phyloP scores from a whole-genome alignment of 2,888 invertebrate species.

The Athalia cordata region DNA sequence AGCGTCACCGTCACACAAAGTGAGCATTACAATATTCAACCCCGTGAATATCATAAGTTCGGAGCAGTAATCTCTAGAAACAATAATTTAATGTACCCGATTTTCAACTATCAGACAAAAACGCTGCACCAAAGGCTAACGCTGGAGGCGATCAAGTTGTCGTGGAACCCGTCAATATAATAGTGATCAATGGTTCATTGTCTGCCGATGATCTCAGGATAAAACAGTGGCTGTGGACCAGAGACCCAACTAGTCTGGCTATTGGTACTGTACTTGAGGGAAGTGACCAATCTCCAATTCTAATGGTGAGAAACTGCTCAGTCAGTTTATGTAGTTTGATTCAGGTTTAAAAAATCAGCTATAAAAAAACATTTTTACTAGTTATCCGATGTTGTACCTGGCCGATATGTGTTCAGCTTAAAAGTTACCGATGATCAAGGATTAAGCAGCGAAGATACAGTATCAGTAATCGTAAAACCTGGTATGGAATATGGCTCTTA shows the following conservation, averaged over 20 bases:
- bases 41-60: background rate
- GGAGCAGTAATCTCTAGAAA: background rate
- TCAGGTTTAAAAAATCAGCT: too few species aligned
- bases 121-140: constrained; percentile 91
- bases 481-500: constrained; percentile 66
- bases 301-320: constrained; percentile 77
- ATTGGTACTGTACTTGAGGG: constrained; percentile 87
- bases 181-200: constrained; percentile 88
- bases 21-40: constrained; percentile 73
- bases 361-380: constrained; percentile 71
- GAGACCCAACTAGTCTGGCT: constrained; percentile 86
- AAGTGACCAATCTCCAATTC: constrained; percentile 85
- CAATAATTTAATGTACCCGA: background rate
- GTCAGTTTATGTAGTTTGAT: background rate
- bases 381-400: constrained; percentile 90
- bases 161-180: constrained; percentile 83
- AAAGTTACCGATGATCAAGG: constrained; percentile 95
- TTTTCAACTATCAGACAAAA: constrained; percentile 80
- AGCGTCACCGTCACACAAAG: constrained; percentile 90
- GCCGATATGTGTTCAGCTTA: constrained; percentile 90
- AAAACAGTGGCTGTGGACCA: constrained; percentile 88
- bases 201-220: constrained; percentile 93
- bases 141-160: constrained; percentile 91
- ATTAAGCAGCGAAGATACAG: constrained; percentile 86
- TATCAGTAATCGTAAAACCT: constrained; percentile 87